phyloP scores from a whole-genome alignment of 2,113 vertebrate species.

The Aegithalos caudatus region DNA sequence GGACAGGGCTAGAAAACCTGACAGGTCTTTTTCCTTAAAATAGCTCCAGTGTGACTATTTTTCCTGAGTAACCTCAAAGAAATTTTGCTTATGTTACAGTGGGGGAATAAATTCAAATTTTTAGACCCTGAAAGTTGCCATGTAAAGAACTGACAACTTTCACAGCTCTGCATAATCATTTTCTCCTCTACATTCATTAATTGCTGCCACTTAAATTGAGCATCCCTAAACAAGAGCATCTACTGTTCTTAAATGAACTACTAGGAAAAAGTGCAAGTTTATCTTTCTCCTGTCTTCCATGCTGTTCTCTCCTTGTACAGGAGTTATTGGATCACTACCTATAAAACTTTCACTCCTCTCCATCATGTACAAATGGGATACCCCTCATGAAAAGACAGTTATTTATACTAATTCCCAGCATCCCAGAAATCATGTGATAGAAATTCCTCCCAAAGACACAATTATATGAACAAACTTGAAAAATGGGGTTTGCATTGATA shows the following conservation, averaged over 20 bases:
- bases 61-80: background rate
- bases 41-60: background rate
- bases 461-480: background rate
- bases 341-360: background rate
- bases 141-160: background rate
- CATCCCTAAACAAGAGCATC: background rate
- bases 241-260: background rate
- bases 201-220: background rate
- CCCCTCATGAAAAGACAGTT: background rate
- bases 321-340: background rate
- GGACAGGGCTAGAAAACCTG: background rate
- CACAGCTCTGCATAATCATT: background rate
- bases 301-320: background rate
- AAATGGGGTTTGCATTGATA: background rate
- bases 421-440: rapidly evolving
- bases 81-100: background rate
- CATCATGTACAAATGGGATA: background rate
- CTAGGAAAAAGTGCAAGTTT: background rate
- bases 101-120: background rate
- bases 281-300: background rate
- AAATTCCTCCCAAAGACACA: background rate
- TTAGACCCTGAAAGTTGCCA: background rate
- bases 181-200: background rate
- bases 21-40: background rate
- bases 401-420: background rate